These are phyloP conservation scores for Sparidentex hasta DNA, from an alignment of 2,797 vertebrate genomes.

Conservation along the genomic window DNA sequence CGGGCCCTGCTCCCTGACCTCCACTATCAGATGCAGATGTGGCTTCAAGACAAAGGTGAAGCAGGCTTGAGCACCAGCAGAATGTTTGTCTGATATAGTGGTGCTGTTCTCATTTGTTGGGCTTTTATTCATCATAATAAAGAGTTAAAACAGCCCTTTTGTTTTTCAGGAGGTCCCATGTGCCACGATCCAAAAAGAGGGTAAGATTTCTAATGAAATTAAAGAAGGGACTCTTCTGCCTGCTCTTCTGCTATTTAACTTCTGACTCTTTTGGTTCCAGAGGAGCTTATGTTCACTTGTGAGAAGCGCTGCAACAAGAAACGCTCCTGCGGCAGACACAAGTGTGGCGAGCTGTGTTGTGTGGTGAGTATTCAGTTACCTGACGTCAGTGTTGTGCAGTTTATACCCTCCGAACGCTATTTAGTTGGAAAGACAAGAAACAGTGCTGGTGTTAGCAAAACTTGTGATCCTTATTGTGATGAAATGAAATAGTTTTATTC, in stretches of 20 bases:
- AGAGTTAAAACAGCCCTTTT: constrained; percentile 18
- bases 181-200: constrained; percentile 91
- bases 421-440: neutral
- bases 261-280: constrained; percentile 64
- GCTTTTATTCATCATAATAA: neutral
- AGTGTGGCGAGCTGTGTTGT: constrained; percentile 96
- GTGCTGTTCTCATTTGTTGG: fast-evolving
- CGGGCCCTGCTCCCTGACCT: constrained; percentile 93
- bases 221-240: neutral
- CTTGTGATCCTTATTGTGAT: too few species aligned
- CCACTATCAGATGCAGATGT: constrained; percentile 94
- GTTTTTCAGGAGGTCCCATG: constrained; percentile 93
- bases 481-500: too few species aligned
- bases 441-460: neutral
- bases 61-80: neutral
- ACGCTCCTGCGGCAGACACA: constrained; percentile 95
- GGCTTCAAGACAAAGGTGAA: constrained; percentile 93
- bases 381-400: neutral
- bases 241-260: neutral
- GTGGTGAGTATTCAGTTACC: constrained; percentile 87
- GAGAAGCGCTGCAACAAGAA: constrained; percentile 97
- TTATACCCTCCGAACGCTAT: neutral
- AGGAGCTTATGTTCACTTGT: constrained; percentile 92
- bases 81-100: fast-evolving
- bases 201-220: constrained; percentile 76